Evolutionary conservation across 2,113 vertebrate genomes (phyloP).

Genomic region (Xenopus laevis): DNA sequence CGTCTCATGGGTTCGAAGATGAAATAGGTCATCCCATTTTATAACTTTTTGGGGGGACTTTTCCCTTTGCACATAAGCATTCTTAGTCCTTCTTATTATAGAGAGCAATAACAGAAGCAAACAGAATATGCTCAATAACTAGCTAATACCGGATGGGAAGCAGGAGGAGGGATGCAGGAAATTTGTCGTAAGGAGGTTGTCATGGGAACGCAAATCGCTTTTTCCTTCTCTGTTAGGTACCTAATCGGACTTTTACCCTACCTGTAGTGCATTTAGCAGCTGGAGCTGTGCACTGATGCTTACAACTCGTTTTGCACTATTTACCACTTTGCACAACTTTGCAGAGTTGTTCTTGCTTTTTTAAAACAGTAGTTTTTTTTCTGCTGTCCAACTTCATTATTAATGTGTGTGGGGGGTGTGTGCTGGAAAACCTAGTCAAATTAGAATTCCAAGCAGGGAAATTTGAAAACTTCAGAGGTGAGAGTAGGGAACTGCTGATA

Average conservation of each 20-base stretch:
- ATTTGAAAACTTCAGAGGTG: not conserved
- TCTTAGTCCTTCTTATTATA: not conserved
- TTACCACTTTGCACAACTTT: not conserved
- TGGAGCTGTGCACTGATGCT: not conserved
- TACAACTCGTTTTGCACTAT: not conserved
- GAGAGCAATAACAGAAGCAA: slow-evolving; percentile 33
- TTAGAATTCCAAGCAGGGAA: too few species aligned
- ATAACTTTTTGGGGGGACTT: not conserved
- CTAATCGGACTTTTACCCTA: slow-evolving; percentile 47
- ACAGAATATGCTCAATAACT: slow-evolving; percentile 47
- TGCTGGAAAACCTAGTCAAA: too few species aligned
- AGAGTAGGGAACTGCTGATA: not conserved
- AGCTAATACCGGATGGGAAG: slow-evolving; percentile 53
- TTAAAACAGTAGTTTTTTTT: too few species aligned
- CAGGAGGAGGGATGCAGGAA: slow-evolving; percentile 38
- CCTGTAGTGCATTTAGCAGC: slow-evolving; percentile 18
- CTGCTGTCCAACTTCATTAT: too few species aligned
- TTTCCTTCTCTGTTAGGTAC: slow-evolving; percentile 37
- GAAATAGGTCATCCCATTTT: not conserved
- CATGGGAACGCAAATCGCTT: slow-evolving; percentile 49
- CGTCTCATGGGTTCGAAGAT: not conserved
- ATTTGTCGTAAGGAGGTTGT: slow-evolving; percentile 51
- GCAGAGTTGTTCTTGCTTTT: too few species aligned
- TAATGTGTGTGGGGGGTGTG: too few species aligned
- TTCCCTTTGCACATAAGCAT: not conserved